Evolutionary conservation across 2,797 vertebrate genomes (phyloP).

Genomic region (Oryzias dopingdopingensis): DNA sequence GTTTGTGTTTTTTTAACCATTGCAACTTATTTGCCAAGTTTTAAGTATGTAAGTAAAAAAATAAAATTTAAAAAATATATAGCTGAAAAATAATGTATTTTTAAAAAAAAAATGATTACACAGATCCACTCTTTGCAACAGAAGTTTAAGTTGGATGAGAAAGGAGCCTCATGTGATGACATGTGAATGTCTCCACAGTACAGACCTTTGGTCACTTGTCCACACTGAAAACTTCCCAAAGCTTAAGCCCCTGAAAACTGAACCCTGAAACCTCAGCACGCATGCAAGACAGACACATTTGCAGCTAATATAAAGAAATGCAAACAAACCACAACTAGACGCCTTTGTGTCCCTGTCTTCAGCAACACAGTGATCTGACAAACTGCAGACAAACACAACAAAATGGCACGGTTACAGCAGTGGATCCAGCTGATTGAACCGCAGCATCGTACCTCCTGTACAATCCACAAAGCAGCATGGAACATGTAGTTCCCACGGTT

Average conservation of each 20-base stretch:
- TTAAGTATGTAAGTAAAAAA: no score
- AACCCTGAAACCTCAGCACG: not conserved
- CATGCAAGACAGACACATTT: slow-evolving; percentile 12
- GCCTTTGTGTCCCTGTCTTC: no score
- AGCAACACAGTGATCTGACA: not conserved
- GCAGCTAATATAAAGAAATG: not conserved
- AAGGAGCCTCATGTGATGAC: not conserved
- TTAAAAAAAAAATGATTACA: no score
- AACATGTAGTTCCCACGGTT: not conserved
- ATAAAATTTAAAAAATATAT: no score
- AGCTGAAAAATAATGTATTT: no score
- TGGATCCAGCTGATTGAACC: not conserved
- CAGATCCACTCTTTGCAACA: no score
- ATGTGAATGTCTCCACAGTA: not conserved
- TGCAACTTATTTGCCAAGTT: no score
- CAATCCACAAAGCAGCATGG: slow-evolving; percentile 1
- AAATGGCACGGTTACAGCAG: slow-evolving; percentile 1
- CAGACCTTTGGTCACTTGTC: not conserved
- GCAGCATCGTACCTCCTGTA: not conserved
- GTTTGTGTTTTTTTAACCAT: no score
- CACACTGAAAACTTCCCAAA: not conserved
- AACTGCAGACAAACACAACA: slow-evolving; percentile 2
- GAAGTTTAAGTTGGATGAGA: not conserved
- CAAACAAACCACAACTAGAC: not conserved
- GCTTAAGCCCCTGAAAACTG: slow-evolving; percentile 1